Conservation (phyloP, 1,140 invertebrate species). For the Melipona quadrifasciata region DNA sequence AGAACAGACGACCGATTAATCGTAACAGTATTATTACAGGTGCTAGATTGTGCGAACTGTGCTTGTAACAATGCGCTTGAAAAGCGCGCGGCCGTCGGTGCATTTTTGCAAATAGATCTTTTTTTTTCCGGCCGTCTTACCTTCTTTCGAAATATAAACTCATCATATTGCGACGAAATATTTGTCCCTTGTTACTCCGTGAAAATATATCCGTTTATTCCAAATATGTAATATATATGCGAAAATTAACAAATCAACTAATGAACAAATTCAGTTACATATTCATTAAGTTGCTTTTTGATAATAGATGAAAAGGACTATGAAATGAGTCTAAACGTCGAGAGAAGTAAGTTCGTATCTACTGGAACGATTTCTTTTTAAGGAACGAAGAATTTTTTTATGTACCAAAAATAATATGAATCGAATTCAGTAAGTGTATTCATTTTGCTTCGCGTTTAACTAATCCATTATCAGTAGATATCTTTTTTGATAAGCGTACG, state of each 20-base stretch:
- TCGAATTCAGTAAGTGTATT: not conserved
- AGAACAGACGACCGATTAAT: constrained; percentile 69
- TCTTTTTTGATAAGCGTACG: not conserved
- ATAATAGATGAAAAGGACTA: not conserved
- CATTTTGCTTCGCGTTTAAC: not conserved
- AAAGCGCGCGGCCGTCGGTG: constrained; percentile 5
- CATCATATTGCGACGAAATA: not conserved
- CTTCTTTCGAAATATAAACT: constrained; percentile 27
- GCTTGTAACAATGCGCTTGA: constrained; percentile 74
- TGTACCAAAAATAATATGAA: not conserved
- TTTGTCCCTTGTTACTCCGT: not conserved
- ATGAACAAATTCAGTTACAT: not conserved
- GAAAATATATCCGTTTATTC: not conserved
- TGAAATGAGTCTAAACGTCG: constrained; percentile 1
- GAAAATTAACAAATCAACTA: not conserved
- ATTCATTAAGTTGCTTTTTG: fast-evolving
- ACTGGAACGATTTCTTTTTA: not conserved
- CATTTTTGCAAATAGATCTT: constrained; percentile 29
- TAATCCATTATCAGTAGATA: constrained; percentile 4
- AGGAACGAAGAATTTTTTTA: not conserved
- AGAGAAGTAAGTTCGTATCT: constrained; percentile 2
- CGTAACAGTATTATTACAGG: constrained; percentile 64
- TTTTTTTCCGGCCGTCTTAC: not conserved
- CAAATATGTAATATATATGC: not conserved
- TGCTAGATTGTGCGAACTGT: constrained; percentile 77